phyloP scores from a whole-genome alignment of 1,140 invertebrate species.

The Sinonovacula constricta region DNA sequence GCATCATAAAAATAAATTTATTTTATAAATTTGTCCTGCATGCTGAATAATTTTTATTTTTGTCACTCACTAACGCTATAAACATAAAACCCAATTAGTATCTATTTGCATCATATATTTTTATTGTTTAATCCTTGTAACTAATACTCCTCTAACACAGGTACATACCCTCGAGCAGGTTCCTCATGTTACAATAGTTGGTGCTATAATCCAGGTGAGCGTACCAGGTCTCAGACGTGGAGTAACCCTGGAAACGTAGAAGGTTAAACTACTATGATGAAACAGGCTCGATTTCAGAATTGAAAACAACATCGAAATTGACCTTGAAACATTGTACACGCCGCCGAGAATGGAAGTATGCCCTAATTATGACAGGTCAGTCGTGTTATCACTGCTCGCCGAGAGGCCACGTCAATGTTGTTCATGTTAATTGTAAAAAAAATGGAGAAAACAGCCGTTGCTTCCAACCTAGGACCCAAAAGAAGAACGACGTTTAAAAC shows the following conservation, averaged over 20 bases:
- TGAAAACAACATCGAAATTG: too few relatives aligned
- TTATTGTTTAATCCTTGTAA: background rate
- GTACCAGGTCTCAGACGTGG: slow-evolving; percentile 79
- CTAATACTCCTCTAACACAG: background rate
- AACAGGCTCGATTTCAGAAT: too few relatives aligned
- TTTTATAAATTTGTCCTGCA: background rate
- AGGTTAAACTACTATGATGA: too few relatives aligned
- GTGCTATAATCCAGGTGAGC: slow-evolving; percentile 80
- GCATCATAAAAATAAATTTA: background rate
- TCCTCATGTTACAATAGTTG: slow-evolving; percentile 81
- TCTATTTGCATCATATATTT: background rate
- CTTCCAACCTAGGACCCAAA: too few relatives aligned
- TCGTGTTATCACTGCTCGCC: too few relatives aligned
- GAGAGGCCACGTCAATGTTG: too few relatives aligned
- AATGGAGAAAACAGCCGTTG: too few relatives aligned
- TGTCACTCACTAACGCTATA: background rate
- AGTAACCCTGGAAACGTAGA: slow-evolving; percentile 79
- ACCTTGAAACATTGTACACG: too few relatives aligned
- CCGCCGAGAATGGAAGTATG: too few relatives aligned
- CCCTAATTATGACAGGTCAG: too few relatives aligned
- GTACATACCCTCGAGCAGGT: slow-evolving; percentile 77
- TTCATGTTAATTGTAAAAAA: too few relatives aligned
- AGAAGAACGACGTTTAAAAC: too few relatives aligned
- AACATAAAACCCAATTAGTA: background rate
- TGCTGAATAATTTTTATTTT: background rate